phyloP scores from a whole-genome alignment of 2,888 invertebrate genomes.

The Argyresthia goedartella region DNA sequence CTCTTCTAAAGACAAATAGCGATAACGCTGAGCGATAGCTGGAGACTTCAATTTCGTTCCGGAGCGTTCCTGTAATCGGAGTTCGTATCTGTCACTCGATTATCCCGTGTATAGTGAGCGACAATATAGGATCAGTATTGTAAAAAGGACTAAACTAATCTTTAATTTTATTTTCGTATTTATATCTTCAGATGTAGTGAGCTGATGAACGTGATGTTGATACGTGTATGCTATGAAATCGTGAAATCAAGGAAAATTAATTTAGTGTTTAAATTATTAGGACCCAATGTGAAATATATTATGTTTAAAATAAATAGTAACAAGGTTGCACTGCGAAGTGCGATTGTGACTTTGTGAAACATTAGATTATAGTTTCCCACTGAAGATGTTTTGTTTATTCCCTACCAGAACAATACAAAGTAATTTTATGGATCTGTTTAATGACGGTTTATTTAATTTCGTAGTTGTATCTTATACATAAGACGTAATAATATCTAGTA shows the following conservation, averaged over 20 bases:
- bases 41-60: too few relatives aligned
- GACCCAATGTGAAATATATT: not conserved
- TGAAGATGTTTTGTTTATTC: not conserved
- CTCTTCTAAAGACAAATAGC: constrained; percentile 63
- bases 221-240: constrained; percentile 3
- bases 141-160: constrained; percentile 5
- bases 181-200: constrained; percentile 5
- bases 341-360: not conserved
- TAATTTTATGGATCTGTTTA: constrained; percentile 4
- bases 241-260: too few relatives aligned
- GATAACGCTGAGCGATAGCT: constrained; percentile 10
- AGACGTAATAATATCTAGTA: not conserved
- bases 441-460: constrained; percentile 1
- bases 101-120: constrained; percentile 1
- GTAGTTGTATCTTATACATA: not conserved
- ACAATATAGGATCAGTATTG: constrained; percentile 4
- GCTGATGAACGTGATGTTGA: not conserved
- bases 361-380: not conserved
- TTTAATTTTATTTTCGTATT: too few relatives aligned
- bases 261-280: not conserved
- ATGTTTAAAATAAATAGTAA: not conserved
- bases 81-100: not conserved
- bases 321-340: not conserved
- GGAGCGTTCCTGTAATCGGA: constrained; percentile 21
- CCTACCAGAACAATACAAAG: constrained; percentile 4